Base-by-base conservation (phyloP, 2,888 invertebrate genomes). In the Imbricaverruca yamaguchii region DNA sequence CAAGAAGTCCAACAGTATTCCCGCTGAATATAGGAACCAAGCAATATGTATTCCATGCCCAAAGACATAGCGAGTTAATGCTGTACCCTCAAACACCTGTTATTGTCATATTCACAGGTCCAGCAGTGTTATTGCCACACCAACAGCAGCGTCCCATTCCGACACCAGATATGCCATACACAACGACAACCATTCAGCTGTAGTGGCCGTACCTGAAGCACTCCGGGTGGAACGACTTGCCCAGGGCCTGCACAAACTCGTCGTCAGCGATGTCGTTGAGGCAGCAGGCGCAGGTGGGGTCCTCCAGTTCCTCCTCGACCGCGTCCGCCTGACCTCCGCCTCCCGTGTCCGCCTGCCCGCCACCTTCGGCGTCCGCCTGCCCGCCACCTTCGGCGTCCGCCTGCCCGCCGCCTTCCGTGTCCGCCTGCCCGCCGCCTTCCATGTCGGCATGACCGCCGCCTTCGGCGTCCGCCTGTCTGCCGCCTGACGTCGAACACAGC, bases 201-300 rank as follows among this genome's bases (percentile, higher is more conserved):
- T 25, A 23, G 61, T 77, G 25, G 23, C 56, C 0, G 6, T 88
- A 93, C 93, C 93, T 90, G 87, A 95, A 95, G 87, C 95, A 95
- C 87, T 95, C 95, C 87, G 92, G 91, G 87, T 95, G 95, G 94
- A 95, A 95, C 87, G 93, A 93, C 87, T 94, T 93, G 83, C 91
- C 92, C 84, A 95, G 89, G 18, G 95, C 94, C 83, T 93, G 92
- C 82, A 95, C 91, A 86, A 92, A 93, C 86, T 94, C 94, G 85
- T 92, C 92, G 84, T 92, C 92, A 23, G 92, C 91, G 67, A 93
- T 90, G 80, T 90, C 88, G 86, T 93, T 93, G 84, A 93, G 88
- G 87, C 94, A 94, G 81, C 93, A 92, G 55, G 93, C 92, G 87
- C 94, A 94, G 82, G 89, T 83, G 82, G 84, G 84, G 53, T 84